Evolutionary conservation across 2,797 vertebrate genomes (phyloP), one percentile per base, ranked within the genome.

Genomic region (Micromesistius poutassou): DNA sequence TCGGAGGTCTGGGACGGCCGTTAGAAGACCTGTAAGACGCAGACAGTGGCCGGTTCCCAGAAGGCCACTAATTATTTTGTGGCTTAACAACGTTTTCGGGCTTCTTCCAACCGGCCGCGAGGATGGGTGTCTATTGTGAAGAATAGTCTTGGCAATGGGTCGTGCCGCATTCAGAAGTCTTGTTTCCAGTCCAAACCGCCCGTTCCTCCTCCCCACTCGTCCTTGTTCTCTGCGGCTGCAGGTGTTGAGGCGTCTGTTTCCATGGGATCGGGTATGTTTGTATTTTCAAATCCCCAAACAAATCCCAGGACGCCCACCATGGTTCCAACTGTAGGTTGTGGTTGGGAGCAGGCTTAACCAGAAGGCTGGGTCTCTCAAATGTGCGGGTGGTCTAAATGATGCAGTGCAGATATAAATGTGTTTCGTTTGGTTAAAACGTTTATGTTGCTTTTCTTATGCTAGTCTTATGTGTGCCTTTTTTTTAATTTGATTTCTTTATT

Each of bases 391-490:
- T 62, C 6, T 0, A 25, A n/a, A 62, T n/a, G 55, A 25, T 25
- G 55, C 55, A n/a, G 55, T 25, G 9, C 22, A 9, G 55, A 25
- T 62, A 12, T 25, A 62, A 62, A 62, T 25, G 16, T 16, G n/a
- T 62, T 62, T 62, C n/a, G 19, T 8, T 62, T 62, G 22, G 55
- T 62, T 62, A 62, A 25, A 62, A 62, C 55, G 55, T 25, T 7
- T 19, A n/a, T 25, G 50, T 76, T 55, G 73, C 76, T 76, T 25
- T 77, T 77, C 31, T 80, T 75, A 1, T 12, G 31, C n/a, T 82
- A 73, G 85, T 75, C 83, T 83, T 87, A 46, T 46, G 10, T 72
- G 86, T 87, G 85, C 86, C 85, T 90, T 87, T 30, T n/a, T 81
- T 79, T 25, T 9, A 6, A 22, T 22, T 55, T 1, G 16, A 19